Evolutionary conservation across 2,888 invertebrate genomes (phyloP).

Genomic region (Pocota personata): DNA sequence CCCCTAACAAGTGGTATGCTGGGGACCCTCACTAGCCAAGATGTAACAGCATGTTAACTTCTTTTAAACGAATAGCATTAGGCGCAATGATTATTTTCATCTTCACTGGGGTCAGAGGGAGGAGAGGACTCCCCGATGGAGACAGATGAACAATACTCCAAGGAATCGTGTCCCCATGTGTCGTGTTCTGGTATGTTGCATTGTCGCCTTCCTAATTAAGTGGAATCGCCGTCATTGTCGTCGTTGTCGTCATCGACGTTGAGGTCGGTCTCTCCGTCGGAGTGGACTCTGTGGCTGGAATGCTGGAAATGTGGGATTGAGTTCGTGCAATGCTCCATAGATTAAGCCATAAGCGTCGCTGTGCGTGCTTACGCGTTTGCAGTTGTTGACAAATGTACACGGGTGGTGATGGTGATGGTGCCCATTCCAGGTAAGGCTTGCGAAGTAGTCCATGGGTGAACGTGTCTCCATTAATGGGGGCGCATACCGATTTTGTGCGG

Average conservation of each 20-base stretch:
- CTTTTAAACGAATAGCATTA: slow-evolving; percentile 71
- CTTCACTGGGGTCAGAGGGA: not conserved
- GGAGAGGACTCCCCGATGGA: slow-evolving; percentile 16
- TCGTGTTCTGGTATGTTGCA: slow-evolving; percentile 76
- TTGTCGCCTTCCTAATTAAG: slow-evolving; percentile 77
- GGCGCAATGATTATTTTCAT: slow-evolving; percentile 73
- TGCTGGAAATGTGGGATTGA: slow-evolving; percentile 58
- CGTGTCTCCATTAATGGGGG: slow-evolving; percentile 19
- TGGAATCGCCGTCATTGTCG: slow-evolving; percentile 72
- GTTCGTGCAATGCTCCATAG: slow-evolving; percentile 24
- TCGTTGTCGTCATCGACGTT: slow-evolving; percentile 23
- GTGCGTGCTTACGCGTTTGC: slow-evolving; percentile 52
- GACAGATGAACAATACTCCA: slow-evolving; percentile 72
- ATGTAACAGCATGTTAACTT: slow-evolving; percentile 73
- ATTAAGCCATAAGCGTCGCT: slow-evolving; percentile 56
- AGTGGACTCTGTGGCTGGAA: slow-evolving; percentile 32
- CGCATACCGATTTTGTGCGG: slow-evolving; percentile 49
- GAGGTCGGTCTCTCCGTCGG: slow-evolving; percentile 16
- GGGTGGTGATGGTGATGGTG: slow-evolving; percentile 3
- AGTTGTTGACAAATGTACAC: slow-evolving; percentile 57
- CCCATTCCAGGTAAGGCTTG: not conserved
- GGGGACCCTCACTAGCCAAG: slow-evolving; percentile 59
- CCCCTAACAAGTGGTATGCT: slow-evolving; percentile 48
- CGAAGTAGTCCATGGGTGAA: not conserved
- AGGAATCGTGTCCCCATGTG: slow-evolving; percentile 73